Conservation (phyloP, 2,888 invertebrate species). For the Melipona bicolor region DNA sequence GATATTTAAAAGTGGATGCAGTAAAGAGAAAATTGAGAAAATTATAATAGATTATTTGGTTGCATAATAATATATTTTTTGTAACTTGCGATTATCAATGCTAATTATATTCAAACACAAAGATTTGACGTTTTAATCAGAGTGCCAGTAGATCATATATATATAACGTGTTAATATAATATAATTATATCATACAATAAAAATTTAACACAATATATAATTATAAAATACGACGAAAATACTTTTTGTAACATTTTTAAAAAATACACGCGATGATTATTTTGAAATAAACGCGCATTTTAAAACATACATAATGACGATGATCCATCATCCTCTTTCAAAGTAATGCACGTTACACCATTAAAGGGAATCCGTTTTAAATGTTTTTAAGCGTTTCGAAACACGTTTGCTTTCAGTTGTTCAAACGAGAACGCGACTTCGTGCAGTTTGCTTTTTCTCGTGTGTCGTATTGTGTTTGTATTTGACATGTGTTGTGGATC, state of each 20-base stretch:
- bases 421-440: background rate
- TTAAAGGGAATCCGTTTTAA: background rate
- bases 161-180: no score
- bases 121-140: no score
- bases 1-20: no score
- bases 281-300: background rate
- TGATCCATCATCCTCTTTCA: background rate
- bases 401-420: background rate
- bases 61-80: no score
- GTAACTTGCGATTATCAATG: no score
- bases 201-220: background rate
- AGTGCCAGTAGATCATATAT: no score
- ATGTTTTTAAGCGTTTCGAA: background rate
- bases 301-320: no score
- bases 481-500: slow-evolving; percentile 1
- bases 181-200: no score
- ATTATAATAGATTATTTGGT: no score
- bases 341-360: background rate
- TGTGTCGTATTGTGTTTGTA: background rate
- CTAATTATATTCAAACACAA: no score
- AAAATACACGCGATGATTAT: background rate
- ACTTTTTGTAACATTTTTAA: background rate
- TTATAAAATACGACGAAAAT: background rate
- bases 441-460: background rate
- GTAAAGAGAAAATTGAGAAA: no score